Base-by-base conservation (phyloP, 2,888 invertebrate genomes). In the Spodoptera picta region DNA sequence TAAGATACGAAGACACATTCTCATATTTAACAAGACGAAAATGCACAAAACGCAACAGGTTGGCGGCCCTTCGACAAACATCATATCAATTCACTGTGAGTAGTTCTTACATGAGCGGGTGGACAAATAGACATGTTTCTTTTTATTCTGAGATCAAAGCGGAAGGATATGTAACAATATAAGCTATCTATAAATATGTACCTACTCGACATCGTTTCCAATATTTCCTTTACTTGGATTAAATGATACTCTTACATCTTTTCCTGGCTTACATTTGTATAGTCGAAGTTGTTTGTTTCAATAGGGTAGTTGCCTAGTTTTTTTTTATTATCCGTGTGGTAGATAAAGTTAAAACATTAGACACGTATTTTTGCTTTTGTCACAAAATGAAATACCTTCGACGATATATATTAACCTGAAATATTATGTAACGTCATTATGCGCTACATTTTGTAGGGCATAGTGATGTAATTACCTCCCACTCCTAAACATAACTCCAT, bases 51-150 rank as follows among this genome's bases (percentile, higher is more conserved):
- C 43, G 56, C 70, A 58, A 69, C 74, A 71, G 61, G 75, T 71
- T 47, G 57, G 5, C 43, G 53, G 47, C 60, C 45, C 57, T 70
- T 48, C 31, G n/a, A 43, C 69, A 60, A 70, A 70, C 47, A 73
- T 42, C 53, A 73, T 67, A 66, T 66, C 73, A 73, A 73, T 73
- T 73, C 58, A 31, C 46, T 19, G 36, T 67, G 49, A 71, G 57
- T 52, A 52, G 73, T 74, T 60, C 41, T 23, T 55, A 43, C 51
- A 9, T 27, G 51, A 41, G 43, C 7, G 43, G 46, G 41, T 42
- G 53, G 27, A 45, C 68, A 59, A 67, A 67, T 24, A 55, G 19
- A 42, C 10, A 12, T 46, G 12, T 27, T 68, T 56, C 45, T 52
- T 44, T 73, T 73, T 47, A 56, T 50, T 54, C 7, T 14, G 1